Percentiles rank a stretch among this genome's conserved stretches.
phyloP scores from a whole-genome alignment of 1,140 invertebrate species.

The Aphidius gifuensis region DNA sequence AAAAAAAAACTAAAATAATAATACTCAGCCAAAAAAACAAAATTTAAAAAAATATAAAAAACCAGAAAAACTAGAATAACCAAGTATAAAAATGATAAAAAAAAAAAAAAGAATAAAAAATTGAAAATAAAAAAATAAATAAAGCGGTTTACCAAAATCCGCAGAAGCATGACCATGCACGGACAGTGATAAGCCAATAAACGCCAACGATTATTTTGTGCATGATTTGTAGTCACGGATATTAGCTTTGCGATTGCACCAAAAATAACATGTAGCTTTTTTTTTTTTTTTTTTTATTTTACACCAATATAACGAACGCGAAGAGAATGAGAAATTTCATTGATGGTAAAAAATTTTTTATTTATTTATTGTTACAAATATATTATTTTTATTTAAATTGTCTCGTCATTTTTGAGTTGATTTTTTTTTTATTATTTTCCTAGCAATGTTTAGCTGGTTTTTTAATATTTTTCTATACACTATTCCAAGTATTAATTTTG shows the following conservation, averaged over 20 bases:
- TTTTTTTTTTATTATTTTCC: too few relatives aligned
- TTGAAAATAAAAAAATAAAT: slow-evolving; percentile 1
- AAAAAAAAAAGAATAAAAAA: slow-evolving; percentile 6
- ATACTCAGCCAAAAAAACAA: neutral
- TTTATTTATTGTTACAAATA: too few relatives aligned
- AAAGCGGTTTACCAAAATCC: slow-evolving; percentile 15
- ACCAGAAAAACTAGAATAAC: too few relatives aligned
- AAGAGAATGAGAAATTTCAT: too few relatives aligned
- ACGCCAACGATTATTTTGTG: slow-evolving; percentile 30
- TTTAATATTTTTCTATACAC: too few relatives aligned
- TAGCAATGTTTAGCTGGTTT: too few relatives aligned
- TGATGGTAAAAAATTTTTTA: too few relatives aligned
- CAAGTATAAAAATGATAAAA: neutral
- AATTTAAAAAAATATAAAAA: neutral
- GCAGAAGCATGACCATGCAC: slow-evolving; percentile 9
- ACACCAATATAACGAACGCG: too few relatives aligned
- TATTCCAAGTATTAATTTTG: too few relatives aligned
- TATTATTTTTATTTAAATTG: too few relatives aligned
- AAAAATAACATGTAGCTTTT: slow-evolving; percentile 24
- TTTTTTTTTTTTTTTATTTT: too few relatives aligned
- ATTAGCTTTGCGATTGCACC: slow-evolving; percentile 28
- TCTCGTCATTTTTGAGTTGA: too few relatives aligned
- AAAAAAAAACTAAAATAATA: neutral
- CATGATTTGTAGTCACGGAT: slow-evolving; percentile 30
- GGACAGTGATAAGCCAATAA: slow-evolving; percentile 31